phyloP scores from a whole-genome alignment of 2,888 invertebrate genomes.

The Choreutis nemorana region DNA sequence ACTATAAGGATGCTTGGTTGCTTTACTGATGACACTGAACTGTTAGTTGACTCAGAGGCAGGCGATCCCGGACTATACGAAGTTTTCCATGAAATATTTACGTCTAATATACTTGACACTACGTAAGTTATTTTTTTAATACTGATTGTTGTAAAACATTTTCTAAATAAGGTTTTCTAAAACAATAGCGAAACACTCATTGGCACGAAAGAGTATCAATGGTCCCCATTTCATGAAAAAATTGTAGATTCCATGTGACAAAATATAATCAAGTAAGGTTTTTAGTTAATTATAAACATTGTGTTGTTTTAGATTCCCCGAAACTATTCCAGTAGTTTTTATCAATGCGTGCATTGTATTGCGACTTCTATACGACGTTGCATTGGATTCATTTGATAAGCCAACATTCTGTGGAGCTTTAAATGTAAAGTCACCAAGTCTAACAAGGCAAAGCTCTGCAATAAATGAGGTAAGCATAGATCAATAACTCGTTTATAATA shows the following conservation, averaged over 20 bases:
- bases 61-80: slow-evolving; percentile 52
- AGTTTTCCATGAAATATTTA: slow-evolving; percentile 77
- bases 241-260: neutral
- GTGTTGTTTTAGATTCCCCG: slow-evolving; percentile 66
- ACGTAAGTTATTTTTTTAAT: slow-evolving; percentile 44
- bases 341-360: slow-evolving; percentile 86
- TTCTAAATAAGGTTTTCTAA: no score
- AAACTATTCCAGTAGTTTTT: slow-evolving; percentile 78
- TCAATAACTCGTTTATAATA: neutral
- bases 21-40: slow-evolving; percentile 69
- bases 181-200: no score
- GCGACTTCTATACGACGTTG: slow-evolving; percentile 92
- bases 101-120: slow-evolving; percentile 77
- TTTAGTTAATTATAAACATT: neutral
- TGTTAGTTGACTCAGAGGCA: slow-evolving; percentile 42
- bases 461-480: slow-evolving; percentile 64
- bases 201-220: no score
- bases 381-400: slow-evolving; percentile 94
- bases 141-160: neutral
- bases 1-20: slow-evolving; percentile 92
- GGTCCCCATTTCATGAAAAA: neutral
- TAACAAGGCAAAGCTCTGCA: slow-evolving; percentile 66
- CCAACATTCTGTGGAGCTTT: slow-evolving; percentile 75
- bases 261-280: neutral
- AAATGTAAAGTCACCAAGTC: slow-evolving; percentile 71